These are phyloP conservation scores for Varroa destructor DNA, from an alignment of 1,140 invertebrate genomes.

Conservation along the genomic window DNA sequence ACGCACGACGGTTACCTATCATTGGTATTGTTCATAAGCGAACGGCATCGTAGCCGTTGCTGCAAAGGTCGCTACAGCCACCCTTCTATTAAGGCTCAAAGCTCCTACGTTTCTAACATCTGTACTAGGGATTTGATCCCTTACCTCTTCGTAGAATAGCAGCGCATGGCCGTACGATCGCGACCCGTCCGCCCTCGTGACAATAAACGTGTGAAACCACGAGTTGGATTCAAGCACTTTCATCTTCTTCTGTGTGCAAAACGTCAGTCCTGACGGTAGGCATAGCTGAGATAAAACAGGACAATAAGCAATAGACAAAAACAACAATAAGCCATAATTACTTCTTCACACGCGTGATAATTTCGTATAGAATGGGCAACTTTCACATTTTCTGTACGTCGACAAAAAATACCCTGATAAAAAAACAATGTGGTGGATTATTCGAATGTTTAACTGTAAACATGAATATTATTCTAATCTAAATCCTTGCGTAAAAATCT, in stretches of 20 bases:
- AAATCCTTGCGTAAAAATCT: too few relatives aligned
- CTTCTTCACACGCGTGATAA: too few relatives aligned
- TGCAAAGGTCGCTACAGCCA: too few relatives aligned
- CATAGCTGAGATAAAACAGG: slow-evolving; percentile 54
- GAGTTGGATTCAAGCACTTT: slow-evolving; percentile 52
- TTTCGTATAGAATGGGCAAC: too few relatives aligned
- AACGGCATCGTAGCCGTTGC: too few relatives aligned
- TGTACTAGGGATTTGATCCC: too few relatives aligned
- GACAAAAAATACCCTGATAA: not conserved
- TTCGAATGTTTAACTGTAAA: too few relatives aligned
- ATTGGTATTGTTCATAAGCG: too few relatives aligned
- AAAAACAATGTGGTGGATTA: not conserved
- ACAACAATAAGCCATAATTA: not conserved
- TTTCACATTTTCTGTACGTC: not conserved
- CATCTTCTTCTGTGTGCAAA: slow-evolving; percentile 78
- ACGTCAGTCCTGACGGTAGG: slow-evolving; percentile 77
- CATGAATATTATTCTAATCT: too few relatives aligned
- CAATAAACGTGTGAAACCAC: slow-evolving; percentile 88
- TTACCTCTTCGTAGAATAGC: slow-evolving; percentile 86
- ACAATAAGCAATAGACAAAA: not conserved
- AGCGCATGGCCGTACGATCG: slow-evolving; percentile 82
- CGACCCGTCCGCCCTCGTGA: slow-evolving; percentile 88
- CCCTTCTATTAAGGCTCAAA: too few relatives aligned
- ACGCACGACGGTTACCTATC: too few relatives aligned
- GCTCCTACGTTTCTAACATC: too few relatives aligned